A percentile compares a stretch with the other conserved stretches of the same genome.
These are phyloP conservation scores for Notechis scutatus DNA, from an alignment of 2,113 vertebrate genomes.

Conservation along the genomic window DNA sequence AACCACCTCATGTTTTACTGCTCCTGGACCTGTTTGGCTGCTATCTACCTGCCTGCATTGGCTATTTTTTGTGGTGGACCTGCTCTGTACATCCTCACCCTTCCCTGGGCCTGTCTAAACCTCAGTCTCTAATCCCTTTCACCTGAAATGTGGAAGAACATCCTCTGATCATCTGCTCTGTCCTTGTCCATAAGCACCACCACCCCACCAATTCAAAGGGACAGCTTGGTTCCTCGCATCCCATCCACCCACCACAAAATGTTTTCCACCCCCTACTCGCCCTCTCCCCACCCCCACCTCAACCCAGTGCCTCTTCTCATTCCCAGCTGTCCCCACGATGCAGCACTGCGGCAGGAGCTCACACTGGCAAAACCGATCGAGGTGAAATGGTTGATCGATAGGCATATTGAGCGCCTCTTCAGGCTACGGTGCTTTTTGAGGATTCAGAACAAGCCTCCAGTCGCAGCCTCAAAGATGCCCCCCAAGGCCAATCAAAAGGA, in stretches of 20 bases:
- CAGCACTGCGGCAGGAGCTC: slow-evolving; percentile 60
- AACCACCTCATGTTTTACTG: neutral
- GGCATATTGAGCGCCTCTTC: slow-evolving; percentile 70
- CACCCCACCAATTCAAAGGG: neutral
- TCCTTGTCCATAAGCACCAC: neutral
- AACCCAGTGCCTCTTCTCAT: neutral
- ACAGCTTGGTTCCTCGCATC: neutral
- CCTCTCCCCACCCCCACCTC: too few species aligned
- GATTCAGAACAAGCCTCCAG: slow-evolving; percentile 67
- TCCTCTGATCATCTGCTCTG: neutral
- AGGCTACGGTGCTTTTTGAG: slow-evolving; percentile 70
- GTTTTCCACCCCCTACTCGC: neutral
- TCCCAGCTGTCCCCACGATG: slow-evolving; percentile 29
- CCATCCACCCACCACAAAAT: neutral
- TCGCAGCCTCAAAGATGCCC: neutral
- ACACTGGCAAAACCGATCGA: slow-evolving; percentile 61
- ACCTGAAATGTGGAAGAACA: neutral
- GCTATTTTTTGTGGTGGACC: neutral
- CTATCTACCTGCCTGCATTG: neutral
- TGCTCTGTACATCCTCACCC: neutral
- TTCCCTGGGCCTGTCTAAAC: neutral
- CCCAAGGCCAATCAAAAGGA: fast-evolving
- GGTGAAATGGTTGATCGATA: slow-evolving; percentile 69
- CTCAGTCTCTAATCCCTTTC: neutral
- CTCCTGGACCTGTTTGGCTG: neutral